Conservation (phyloP, 2,113 vertebrate species). For the Sylvietta virens region DNA sequence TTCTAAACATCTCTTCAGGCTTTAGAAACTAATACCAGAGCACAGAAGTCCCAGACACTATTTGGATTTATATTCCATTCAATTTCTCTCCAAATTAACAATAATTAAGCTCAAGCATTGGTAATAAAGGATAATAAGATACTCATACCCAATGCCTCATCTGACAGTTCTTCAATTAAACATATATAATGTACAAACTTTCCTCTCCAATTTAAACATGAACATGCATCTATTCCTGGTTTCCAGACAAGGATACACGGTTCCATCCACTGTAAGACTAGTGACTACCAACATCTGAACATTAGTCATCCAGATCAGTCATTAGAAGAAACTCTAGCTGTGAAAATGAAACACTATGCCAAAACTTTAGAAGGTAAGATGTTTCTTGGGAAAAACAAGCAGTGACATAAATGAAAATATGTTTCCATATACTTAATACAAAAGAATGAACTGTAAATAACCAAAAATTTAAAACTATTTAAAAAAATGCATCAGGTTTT, state of each 20-base stretch:
- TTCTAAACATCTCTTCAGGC: neutral
- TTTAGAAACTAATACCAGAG: neutral
- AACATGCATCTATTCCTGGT: neutral
- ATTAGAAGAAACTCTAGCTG: neutral
- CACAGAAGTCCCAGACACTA: neutral
- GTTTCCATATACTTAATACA: neutral
- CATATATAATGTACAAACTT: neutral
- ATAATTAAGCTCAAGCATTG: neutral
- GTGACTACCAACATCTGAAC: neutral
- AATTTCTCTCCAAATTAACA: neutral
- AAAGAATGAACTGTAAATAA: neutral
- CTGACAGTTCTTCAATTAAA: neutral
- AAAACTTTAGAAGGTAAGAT: neutral
- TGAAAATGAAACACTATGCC: neutral
- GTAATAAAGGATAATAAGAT: neutral
- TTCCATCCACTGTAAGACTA: neutral
- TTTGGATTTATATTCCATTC: neutral
- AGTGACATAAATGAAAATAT: slow-evolving; percentile 13
- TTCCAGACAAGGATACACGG: neutral
- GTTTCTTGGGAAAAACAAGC: neutral
- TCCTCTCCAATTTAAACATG: neutral
- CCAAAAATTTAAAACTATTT: neutral
- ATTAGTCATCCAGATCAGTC: neutral
- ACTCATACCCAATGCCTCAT: neutral
- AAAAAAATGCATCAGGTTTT: neutral